Conservation (phyloP, 2,888 invertebrate genomes). For the Leptopterna dolabrata region DNA sequence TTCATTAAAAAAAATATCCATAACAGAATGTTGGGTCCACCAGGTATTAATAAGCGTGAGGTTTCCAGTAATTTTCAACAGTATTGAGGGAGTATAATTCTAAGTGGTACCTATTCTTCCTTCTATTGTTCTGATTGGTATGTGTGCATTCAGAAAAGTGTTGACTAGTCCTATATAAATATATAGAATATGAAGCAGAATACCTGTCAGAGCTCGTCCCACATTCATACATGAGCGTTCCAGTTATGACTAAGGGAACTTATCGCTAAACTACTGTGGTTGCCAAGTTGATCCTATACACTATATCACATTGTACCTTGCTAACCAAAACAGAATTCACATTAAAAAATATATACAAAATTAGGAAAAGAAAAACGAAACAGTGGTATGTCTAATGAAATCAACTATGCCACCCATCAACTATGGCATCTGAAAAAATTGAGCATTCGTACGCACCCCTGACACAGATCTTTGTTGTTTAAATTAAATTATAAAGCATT, state of each 20-base stretch:
- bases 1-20: too few species aligned
- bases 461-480: not conserved
- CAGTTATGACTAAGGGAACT: not conserved
- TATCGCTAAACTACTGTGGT: not conserved
- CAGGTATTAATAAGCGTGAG: too few species aligned
- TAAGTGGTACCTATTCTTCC: too few species aligned
- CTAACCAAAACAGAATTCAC: conserved; percentile 16
- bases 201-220: not conserved
- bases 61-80: too few species aligned
- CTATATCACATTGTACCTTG: conserved; percentile 49
- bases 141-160: not conserved
- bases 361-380: not conserved
- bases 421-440: conserved; percentile 41
- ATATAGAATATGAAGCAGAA: not conserved
- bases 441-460: conserved; percentile 7
- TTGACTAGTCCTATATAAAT: not conserved
- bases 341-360: not conserved
- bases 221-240: not conserved
- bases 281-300: conserved; percentile 36
- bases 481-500: not conserved
- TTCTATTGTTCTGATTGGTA: not conserved
- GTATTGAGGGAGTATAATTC: too few species aligned
- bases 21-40: too few species aligned
- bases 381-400: conserved; percentile 10
- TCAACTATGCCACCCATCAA: conserved; percentile 11